Evolutionary conservation across 2,113 vertebrate genomes (phyloP).

Genomic region (Pteruthius melanotis): DNA sequence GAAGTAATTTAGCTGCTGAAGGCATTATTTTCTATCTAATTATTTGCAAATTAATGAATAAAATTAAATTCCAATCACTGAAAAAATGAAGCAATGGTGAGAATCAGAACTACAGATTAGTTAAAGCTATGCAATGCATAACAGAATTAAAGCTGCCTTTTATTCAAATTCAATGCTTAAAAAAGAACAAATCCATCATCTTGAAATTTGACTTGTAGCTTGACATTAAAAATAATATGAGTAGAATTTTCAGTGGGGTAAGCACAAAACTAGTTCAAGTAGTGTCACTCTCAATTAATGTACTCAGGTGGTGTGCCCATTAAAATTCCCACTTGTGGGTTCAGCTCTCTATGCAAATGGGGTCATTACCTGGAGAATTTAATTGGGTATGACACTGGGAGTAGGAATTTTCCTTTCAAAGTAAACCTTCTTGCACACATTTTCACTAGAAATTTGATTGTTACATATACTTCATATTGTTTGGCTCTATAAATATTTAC

Average conservation of each 20-base stretch:
- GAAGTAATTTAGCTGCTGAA: constrained; percentile 70
- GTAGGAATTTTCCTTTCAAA: constrained; percentile 81
- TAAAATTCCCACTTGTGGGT: constrained; percentile 89
- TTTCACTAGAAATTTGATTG: constrained; percentile 77
- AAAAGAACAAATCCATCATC: constrained; percentile 89
- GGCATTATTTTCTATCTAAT: constrained; percentile 75
- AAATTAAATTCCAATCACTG: constrained; percentile 81
- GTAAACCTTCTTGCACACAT: constrained; percentile 85
- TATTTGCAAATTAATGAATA: constrained; percentile 81
- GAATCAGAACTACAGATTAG: constrained; percentile 78
- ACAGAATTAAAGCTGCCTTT: constrained; percentile 76
- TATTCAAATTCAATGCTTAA: constrained; percentile 84
- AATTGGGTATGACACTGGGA: constrained; percentile 92
- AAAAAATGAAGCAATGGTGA: constrained; percentile 71
- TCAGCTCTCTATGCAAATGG: constrained; percentile 90
- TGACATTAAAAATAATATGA: constrained; percentile 92
- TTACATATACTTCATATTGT: constrained; percentile 74
- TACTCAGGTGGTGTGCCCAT: constrained; percentile 90
- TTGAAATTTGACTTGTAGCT: constrained; percentile 87
- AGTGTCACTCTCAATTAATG: constrained; percentile 94
- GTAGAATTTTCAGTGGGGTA: constrained; percentile 86
- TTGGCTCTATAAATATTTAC: constrained; percentile 79
- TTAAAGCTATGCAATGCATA: constrained; percentile 78
- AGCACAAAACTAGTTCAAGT: constrained; percentile 88
- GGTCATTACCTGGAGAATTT: constrained; percentile 91